These are phyloP conservation scores for Leptarthrus brevirostris DNA, from an alignment of 2,888 invertebrate species.

Conservation along the genomic window DNA sequence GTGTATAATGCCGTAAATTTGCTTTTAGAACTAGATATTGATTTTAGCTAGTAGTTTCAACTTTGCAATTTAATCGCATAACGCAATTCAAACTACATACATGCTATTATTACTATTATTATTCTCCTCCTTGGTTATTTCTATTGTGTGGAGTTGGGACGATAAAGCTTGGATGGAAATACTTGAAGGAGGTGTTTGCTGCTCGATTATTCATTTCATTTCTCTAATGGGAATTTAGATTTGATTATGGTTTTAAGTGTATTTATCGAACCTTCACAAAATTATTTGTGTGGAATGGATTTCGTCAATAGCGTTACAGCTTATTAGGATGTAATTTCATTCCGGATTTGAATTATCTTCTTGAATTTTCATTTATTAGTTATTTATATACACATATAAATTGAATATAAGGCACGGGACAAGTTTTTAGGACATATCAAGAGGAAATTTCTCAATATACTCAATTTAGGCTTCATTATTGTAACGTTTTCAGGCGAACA, in stretches of 20 bases:
- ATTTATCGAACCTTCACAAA: background rate
- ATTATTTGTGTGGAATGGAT: background rate
- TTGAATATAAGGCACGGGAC: too few species aligned
- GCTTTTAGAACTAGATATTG: constrained; percentile 33
- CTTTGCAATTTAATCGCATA: constrained; percentile 17
- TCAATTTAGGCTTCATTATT: too few species aligned
- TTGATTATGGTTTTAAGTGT: constrained; percentile 23
- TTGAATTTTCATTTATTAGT: too few species aligned
- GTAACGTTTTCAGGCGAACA: too few species aligned
- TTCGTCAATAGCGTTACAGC: background rate
- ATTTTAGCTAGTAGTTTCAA: constrained; percentile 28
- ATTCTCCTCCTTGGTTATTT: background rate
- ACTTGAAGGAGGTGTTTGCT: constrained; percentile 15
- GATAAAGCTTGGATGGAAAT: constrained; percentile 27
- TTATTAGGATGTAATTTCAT: constrained; percentile 14
- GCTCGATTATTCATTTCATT: constrained; percentile 27
- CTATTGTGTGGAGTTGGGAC: constrained; percentile 16
- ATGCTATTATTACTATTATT: constrained; percentile 19
- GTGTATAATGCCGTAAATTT: constrained; percentile 32
- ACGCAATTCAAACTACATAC: constrained; percentile 9
- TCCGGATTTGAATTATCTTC: background rate
- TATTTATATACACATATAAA: too few species aligned
- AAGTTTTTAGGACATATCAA: too few species aligned
- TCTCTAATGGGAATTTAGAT: constrained; percentile 35
- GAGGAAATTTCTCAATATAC: too few species aligned